Conservation (phyloP, 2,888 invertebrate species). For the Metallyticus violacea region DNA sequence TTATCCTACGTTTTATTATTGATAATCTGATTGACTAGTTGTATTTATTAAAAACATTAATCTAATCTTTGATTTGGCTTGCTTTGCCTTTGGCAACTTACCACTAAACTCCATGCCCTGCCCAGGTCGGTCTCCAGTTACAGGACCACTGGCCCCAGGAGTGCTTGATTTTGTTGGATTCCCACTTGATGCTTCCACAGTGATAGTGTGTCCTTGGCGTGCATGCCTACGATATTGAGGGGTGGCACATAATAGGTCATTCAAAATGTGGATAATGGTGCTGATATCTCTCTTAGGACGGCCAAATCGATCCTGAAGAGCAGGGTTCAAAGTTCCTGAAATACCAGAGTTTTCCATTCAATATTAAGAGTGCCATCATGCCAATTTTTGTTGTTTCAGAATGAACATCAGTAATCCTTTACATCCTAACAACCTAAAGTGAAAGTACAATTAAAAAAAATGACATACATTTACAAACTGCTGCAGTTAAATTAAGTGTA, state of each 20-base stretch:
- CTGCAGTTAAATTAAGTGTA: too few relatives aligned
- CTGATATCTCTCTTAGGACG: slow-evolving; percentile 91
- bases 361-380: too few relatives aligned
- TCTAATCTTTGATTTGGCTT: too few relatives aligned
- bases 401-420: not conserved
- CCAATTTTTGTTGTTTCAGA: not conserved
- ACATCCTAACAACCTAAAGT: not conserved
- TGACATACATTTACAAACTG: too few relatives aligned
- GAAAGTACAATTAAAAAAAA: not conserved
- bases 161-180: not conserved
- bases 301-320: slow-evolving; percentile 86
- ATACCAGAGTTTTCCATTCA: not conserved
- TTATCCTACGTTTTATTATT: too few relatives aligned
- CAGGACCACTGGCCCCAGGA: not conserved
- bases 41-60: too few relatives aligned
- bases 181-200: slow-evolving; percentile 24
- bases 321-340: slow-evolving; percentile 83
- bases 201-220: slow-evolving; percentile 31
- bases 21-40: too few relatives aligned
- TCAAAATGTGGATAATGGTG: slow-evolving; percentile 92
- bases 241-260: slow-evolving; percentile 87
- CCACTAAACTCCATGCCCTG: slow-evolving; percentile 20
- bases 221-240: slow-evolving; percentile 57
- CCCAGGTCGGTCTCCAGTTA: not conserved
- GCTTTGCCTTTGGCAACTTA: too few relatives aligned